A percentile compares a stretch with the other conserved stretches of the same genome.
Conservation (phyloP, 2,797 vertebrate species). For the Selene dorsalis region DNA sequence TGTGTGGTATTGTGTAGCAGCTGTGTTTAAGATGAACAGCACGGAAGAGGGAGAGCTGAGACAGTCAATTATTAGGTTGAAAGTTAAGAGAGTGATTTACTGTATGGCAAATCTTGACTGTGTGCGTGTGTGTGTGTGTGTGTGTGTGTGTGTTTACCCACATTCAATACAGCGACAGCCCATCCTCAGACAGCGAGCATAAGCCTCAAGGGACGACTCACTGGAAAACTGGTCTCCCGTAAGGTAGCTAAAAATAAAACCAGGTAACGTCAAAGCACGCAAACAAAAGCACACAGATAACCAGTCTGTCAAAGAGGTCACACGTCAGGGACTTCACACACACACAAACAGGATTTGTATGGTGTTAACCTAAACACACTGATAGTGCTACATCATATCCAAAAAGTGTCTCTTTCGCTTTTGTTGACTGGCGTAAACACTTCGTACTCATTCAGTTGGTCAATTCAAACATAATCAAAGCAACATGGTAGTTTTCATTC, state of each 20-base stretch:
- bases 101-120: not conserved
- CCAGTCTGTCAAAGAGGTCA: constrained; percentile 20
- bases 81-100: constrained; percentile 34
- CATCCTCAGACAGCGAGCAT: constrained; percentile 97
- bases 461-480: constrained; percentile 67
- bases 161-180: constrained; percentile 98
- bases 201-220: constrained; percentile 98
- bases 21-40: constrained; percentile 20
- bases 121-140: constrained; percentile 17
- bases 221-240: constrained; percentile 99
- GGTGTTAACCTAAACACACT: constrained; percentile 12
- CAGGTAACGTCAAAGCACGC: constrained; percentile 37
- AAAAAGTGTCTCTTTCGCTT: constrained; percentile 33
- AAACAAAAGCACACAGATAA: constrained; percentile 35
- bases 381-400: constrained; percentile 18
- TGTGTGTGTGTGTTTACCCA: constrained; percentile 79
- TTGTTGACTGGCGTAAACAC: constrained; percentile 58
- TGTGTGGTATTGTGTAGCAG: constrained; percentile 21
- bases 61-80: constrained; percentile 40
- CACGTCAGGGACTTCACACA: constrained; percentile 10
- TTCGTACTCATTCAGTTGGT: constrained; percentile 42
- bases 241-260: constrained; percentile 87
- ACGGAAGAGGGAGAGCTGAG: no score
- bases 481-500: constrained; percentile 58
- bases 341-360: constrained; percentile 24